Evolutionary conservation across 2,888 invertebrate species (phyloP).

Genomic region (Dusona sp.): DNA sequence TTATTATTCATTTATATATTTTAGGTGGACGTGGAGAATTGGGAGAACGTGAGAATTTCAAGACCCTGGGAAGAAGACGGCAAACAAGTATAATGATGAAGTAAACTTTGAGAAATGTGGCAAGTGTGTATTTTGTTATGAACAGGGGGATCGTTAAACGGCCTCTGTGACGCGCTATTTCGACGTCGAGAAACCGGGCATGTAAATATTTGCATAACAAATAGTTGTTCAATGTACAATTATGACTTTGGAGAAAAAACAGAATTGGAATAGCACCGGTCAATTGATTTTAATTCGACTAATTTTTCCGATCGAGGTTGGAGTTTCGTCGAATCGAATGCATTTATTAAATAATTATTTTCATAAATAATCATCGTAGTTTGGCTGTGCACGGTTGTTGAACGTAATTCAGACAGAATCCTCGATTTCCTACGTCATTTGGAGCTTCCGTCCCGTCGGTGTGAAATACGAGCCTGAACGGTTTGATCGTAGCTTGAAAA

Average conservation of each 20-base stretch:
- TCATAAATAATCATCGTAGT: constrained; percentile 66
- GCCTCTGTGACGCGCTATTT: background rate
- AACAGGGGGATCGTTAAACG: background rate
- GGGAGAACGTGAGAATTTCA: constrained; percentile 94
- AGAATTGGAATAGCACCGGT: background rate
- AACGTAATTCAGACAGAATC: constrained; percentile 93
- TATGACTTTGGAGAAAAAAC: background rate
- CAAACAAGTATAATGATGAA: constrained; percentile 27
- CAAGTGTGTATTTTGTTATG: background rate
- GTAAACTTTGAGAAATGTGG: background rate
- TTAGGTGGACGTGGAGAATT: constrained; percentile 90
- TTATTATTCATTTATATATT: background rate
- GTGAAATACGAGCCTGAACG: constrained; percentile 92
- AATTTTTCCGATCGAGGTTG: background rate
- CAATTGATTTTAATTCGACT: background rate
- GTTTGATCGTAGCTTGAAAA: constrained; percentile 90
- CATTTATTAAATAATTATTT: background rate
- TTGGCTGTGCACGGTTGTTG: constrained; percentile 93
- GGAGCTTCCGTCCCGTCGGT: constrained; percentile 92
- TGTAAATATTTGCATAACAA: constrained; percentile 22
- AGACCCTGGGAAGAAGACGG: constrained; percentile 92
- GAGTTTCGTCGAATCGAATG: background rate
- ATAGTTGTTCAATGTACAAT: background rate
- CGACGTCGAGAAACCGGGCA: background rate
- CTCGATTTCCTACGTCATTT: constrained; percentile 90